Evolutionary conservation across 2,113 vertebrate genomes (phyloP).

Genomic region (Erinaceus europaeus): DNA sequence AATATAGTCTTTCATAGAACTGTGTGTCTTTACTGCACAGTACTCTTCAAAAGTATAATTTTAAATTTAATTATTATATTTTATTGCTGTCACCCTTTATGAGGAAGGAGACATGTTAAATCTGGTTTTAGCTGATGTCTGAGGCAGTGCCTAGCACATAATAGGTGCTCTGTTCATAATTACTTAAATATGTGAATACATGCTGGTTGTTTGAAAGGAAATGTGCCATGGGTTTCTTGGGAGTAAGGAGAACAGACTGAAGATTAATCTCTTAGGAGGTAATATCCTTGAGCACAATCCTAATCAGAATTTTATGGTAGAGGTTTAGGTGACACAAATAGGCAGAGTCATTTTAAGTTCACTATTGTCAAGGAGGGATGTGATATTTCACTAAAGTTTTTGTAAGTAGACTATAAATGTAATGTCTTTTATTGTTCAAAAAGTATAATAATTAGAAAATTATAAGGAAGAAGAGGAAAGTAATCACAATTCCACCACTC

Average conservation of each 20-base stretch:
- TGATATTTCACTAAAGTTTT: background rate
- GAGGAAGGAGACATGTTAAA: background rate
- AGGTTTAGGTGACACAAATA: background rate
- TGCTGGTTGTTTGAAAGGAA: background rate
- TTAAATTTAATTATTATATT: constrained; percentile 5
- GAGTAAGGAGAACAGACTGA: background rate
- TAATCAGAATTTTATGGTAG: background rate
- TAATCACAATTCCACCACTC: background rate
- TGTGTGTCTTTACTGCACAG: background rate
- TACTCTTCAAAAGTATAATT: background rate
- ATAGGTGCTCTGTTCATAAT: background rate
- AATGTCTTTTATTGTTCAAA: background rate
- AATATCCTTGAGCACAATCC: background rate
- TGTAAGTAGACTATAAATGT: background rate
- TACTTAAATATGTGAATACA: background rate
- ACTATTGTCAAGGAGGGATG: background rate
- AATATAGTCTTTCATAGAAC: background rate
- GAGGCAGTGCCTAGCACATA: background rate
- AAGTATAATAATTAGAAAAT: background rate
- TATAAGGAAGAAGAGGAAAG: constrained; percentile 1
- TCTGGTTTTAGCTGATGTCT: background rate
- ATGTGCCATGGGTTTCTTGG: background rate
- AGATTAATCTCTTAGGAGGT: background rate
- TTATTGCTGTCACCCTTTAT: background rate
- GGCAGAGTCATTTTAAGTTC: constrained; percentile 5